Evolutionary conservation across 2,888 invertebrate genomes (phyloP), one percentile per base, ranked within the genome.

Genomic region (Tyria jacobaeae): DNA sequence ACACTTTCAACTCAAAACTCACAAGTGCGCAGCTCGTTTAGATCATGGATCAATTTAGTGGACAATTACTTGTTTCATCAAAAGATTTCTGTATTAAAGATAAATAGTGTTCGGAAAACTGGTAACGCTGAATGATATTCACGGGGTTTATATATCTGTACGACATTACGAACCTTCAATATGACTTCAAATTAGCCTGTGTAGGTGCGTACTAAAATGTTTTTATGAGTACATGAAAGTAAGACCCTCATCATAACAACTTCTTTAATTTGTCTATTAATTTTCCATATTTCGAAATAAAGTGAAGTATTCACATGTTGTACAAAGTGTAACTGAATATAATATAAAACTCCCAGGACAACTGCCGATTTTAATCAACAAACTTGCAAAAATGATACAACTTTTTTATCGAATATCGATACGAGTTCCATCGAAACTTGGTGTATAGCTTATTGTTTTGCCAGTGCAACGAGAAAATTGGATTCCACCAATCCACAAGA

Each of bases 401-500:
- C 56, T 77, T 66, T 44, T 73, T 64, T 70, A 77, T 76, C 62
- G 68, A 75, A 74, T 71, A 64, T 68, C 76, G 68, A 77, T 77
- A 76, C 65, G 61, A 71, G 75, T 75, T 76, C 70, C 58, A 70
- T 71, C 66, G 65, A 67, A 80, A 81, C 75, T 83, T 81, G 68
- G 76, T 73, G 34, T 68, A 73, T 70, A 67, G 78, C 74, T 79
- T 83, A 84, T 81, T 83, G 82, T 84, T 84, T 81, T 79, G 75
- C 77, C 76, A 79, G 68, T 78, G 79, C 80, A 77, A 59, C 66
- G 76, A 71, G 76, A 73, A 85, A 85, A 85, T 85, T 81, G 82
- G 82, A 82, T 84, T 81, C 75, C 61, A 80, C 75, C 80, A 83
- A 83, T 84, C 80, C 80, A 63, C 66, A 70, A 80, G 80, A 83